Evolutionary conservation across 2,797 vertebrate species (phyloP).

Genomic region (Alfaro cultratus): DNA sequence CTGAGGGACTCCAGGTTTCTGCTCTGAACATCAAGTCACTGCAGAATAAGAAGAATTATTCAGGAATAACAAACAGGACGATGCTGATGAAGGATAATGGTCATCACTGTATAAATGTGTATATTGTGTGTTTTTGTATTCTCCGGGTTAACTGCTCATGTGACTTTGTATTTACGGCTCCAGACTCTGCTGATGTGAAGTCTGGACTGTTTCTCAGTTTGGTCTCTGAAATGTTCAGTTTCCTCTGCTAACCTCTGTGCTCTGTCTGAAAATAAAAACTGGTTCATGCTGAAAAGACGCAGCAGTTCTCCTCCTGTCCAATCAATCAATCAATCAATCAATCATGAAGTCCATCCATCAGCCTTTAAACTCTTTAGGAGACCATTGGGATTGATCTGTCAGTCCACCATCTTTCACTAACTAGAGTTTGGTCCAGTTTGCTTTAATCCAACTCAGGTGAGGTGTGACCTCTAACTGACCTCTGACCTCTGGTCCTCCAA

Average conservation of each 20-base stretch:
- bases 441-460: no score
- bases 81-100: background rate
- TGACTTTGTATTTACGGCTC: background rate
- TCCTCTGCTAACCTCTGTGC: background rate
- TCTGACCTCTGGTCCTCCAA: no score
- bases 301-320: background rate
- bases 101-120: background rate
- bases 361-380: no score
- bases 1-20: background rate
- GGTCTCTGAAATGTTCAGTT: background rate
- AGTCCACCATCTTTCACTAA: no score
- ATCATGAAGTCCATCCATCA: no score
- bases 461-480: no score
- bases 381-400: no score
- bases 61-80: background rate
- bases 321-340: background rate
- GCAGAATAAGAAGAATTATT: background rate
- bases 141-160: background rate
- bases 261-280: constrained; percentile 5
- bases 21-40: background rate
- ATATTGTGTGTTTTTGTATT: background rate
- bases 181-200: background rate
- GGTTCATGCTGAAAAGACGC: background rate
- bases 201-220: background rate
- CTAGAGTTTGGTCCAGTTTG: no score